phyloP scores from a whole-genome alignment of 1,140 invertebrate species.

The Pachyrhynchus sulphureomaculatus region DNA sequence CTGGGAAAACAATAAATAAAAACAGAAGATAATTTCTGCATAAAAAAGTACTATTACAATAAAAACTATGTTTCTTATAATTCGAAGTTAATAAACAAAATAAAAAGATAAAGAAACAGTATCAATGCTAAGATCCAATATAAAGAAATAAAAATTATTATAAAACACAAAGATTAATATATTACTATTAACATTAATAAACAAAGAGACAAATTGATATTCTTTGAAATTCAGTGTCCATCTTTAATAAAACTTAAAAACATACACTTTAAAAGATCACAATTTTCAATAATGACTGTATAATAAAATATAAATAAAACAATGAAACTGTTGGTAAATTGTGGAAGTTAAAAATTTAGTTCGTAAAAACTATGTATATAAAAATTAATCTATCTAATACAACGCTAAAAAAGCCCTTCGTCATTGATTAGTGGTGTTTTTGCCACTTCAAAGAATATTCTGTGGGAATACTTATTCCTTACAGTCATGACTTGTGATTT shows the following conservation, averaged over 20 bases:
- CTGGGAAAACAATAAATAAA: too few species aligned
- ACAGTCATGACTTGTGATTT: conserved; percentile 81
- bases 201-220: not conserved
- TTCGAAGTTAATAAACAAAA: too few species aligned
- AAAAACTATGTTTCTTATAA: too few species aligned
- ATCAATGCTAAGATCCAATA: too few species aligned
- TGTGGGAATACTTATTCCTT: conserved; percentile 92
- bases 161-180: not conserved
- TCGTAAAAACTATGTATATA: not conserved
- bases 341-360: not conserved
- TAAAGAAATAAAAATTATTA: too few species aligned
- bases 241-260: conserved; percentile 23
- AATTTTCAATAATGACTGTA: conserved; percentile 6
- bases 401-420: conserved; percentile 35
- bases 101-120: too few species aligned
- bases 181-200: not conserved
- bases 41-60: too few species aligned
- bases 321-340: not conserved
- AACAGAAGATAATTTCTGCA: too few species aligned
- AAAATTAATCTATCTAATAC: conserved; percentile 2
- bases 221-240: not conserved
- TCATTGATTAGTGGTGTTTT: conserved; percentile 63
- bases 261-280: conserved; percentile 2
- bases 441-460: conserved; percentile 85
- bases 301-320: conserved; percentile 17